phyloP scores from a whole-genome alignment of 2,797 vertebrate species.

The Gambusia yucatana region DNA sequence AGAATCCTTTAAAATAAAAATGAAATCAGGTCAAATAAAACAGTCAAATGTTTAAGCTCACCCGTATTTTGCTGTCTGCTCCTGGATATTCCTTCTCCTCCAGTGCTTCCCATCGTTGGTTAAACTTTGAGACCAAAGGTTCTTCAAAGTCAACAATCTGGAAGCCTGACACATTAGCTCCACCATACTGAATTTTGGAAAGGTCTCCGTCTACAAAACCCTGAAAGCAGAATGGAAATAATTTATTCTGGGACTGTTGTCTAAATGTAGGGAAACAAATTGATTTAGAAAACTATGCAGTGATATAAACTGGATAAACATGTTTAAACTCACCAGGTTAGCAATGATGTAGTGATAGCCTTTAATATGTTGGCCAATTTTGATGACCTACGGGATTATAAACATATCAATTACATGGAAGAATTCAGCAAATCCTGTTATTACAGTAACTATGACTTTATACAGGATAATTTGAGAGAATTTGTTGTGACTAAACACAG shows the following conservation, averaged over 20 bases:
- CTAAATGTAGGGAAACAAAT: not conserved
- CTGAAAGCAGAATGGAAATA: slow-evolving; percentile 68
- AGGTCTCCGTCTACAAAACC: slow-evolving; percentile 97
- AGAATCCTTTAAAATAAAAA: not conserved
- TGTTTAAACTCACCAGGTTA: slow-evolving; percentile 89
- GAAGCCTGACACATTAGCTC: slow-evolving; percentile 98
- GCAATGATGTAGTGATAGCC: slow-evolving; percentile 99
- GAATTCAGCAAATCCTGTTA: not conserved
- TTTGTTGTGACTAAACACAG: not conserved
- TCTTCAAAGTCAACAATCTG: slow-evolving; percentile 99
- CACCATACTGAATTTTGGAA: slow-evolving; percentile 98
- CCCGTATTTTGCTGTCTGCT: slow-evolving; percentile 89
- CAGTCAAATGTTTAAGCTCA: slow-evolving; percentile 37
- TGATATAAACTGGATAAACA: not conserved
- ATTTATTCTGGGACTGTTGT: not conserved
- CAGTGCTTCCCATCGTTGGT: slow-evolving; percentile 95
- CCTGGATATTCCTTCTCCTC: slow-evolving; percentile 99
- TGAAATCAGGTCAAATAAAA: not conserved
- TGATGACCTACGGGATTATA: slow-evolving; percentile 88
- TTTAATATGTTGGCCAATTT: slow-evolving; percentile 97
- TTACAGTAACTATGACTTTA: not conserved
- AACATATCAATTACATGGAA: slow-evolving; percentile 10
- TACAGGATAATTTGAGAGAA: not conserved
- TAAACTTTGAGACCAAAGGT: slow-evolving; percentile 95
- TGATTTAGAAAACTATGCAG: not conserved